These are phyloP conservation scores for Agelas oroides DNA, from an alignment of 37 sponge, comb jelly and placozoan genomes.

Conservation along the genomic window DNA sequence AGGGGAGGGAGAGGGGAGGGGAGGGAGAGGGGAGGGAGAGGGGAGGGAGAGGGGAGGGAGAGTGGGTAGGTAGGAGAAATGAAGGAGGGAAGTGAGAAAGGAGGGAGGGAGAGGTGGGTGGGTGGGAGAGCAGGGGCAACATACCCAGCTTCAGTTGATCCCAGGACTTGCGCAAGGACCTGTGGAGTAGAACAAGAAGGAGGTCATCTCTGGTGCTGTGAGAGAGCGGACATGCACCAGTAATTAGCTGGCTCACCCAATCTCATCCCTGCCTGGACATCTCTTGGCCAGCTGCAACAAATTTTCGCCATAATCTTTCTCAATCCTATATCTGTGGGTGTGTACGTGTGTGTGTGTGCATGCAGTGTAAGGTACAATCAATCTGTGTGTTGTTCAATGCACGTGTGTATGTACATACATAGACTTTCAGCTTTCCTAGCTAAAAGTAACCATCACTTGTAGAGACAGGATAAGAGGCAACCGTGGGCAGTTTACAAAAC, in stretches of 20 bases:
- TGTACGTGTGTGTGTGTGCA: conserved; percentile 3
- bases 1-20: too few species aligned
- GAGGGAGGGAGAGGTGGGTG: too few species aligned
- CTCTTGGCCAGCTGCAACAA: conserved; percentile 65
- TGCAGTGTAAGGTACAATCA: background rate
- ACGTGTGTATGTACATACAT: too few species aligned
- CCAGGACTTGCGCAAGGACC: conserved; percentile 80
- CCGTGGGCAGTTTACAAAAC: too few species aligned
- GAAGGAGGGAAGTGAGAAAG: too few species aligned
- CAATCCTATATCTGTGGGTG: conserved; percentile 72
- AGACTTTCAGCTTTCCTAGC: too few species aligned
- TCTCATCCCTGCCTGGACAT: conserved; percentile 81
- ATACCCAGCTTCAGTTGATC: conserved; percentile 61
- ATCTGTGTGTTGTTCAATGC: background rate
- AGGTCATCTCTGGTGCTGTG: too few species aligned
- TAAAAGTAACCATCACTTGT: too few species aligned
- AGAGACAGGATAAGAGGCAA: too few species aligned
- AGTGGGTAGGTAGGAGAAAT: background rate
- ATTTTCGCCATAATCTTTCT: conserved; percentile 83
- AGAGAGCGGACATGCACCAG: too few species aligned
- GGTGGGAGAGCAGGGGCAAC: background rate
- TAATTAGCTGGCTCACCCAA: conserved; percentile 62
- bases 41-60: too few species aligned
- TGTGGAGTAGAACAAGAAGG: background rate
- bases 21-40: too few species aligned